These are phyloP conservation scores for Ploceus nigricollis DNA, from an alignment of 2,113 vertebrate genomes.

Conservation along the genomic window DNA sequence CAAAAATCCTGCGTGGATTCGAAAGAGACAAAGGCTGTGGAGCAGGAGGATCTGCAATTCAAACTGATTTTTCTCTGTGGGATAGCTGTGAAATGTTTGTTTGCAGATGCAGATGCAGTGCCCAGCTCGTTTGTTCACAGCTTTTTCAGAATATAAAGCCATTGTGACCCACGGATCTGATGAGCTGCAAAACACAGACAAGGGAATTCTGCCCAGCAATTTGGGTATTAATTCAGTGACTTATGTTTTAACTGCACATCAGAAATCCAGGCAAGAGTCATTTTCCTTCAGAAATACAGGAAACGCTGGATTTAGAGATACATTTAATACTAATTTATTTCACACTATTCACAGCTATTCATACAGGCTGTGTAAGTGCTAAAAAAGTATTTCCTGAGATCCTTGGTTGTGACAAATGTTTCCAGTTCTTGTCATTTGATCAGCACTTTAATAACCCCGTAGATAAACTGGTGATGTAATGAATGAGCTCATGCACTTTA, in stretches of 20 bases:
- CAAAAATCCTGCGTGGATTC: not conserved
- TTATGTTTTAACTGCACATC: not conserved
- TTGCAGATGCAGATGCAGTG: not conserved
- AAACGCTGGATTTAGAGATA: not conserved
- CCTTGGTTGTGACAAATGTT: not conserved
- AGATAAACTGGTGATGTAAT: constrained; percentile 31
- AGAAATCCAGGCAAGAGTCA: not conserved
- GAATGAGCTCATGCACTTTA: not conserved
- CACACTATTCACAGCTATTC: not conserved
- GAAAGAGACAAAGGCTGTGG: not conserved
- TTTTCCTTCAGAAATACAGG: not conserved
- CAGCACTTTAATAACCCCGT: not conserved
- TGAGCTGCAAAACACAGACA: not conserved
- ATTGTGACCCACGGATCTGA: not conserved
- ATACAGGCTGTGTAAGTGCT: not conserved
- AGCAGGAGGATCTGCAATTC: not conserved
- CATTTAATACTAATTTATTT: not conserved
- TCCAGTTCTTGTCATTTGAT: not conserved
- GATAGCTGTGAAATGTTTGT: not conserved
- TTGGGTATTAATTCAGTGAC: not conserved
- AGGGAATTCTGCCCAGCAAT: not conserved
- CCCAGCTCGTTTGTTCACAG: constrained; percentile 35
- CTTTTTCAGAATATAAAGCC: not conserved
- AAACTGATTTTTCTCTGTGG: not conserved
- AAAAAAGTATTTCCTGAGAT: not conserved